phyloP scores from a whole-genome alignment of 2,113 vertebrate genomes.

The Cebus imitator region DNA sequence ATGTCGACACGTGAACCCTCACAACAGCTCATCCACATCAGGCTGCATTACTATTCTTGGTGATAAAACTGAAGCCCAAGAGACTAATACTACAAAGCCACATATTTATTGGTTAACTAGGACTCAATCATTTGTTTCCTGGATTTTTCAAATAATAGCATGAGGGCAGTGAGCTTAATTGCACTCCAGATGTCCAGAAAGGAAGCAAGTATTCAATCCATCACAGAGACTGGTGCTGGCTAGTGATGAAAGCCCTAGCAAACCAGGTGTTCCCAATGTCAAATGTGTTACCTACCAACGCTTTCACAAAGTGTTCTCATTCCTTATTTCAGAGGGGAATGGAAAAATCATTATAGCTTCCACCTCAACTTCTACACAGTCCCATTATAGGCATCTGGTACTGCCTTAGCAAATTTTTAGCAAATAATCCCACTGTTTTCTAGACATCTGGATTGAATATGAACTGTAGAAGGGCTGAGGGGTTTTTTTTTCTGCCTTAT shows the following conservation, averaged over 20 bases:
- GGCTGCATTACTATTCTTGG: background rate
- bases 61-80: background rate
- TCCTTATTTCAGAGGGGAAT: conserved; percentile 45
- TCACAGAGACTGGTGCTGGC: background rate
- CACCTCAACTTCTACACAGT: background rate
- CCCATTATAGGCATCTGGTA: conserved; percentile 56
- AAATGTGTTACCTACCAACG: background rate
- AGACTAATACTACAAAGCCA: conserved; percentile 4
- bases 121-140: conserved; percentile 51
- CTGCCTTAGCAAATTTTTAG: conserved; percentile 47
- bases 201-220: conserved; percentile 42
- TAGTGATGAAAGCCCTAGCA: conserved; percentile 25
- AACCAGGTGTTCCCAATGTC: conserved; percentile 41
- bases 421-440: conserved; percentile 39
- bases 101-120: conserved; percentile 8
- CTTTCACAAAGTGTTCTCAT: conserved; percentile 6
- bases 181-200: conserved; percentile 57
- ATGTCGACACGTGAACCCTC: background rate
- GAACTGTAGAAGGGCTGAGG: background rate
- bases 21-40: background rate
- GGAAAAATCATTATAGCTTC: conserved; percentile 55
- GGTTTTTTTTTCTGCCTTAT: background rate
- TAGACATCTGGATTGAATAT: conserved; percentile 70
- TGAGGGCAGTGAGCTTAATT: conserved; percentile 30
- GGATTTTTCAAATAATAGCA: conserved; percentile 9